phyloP scores from a whole-genome alignment of 2,888 invertebrate genomes.

The Dryomyza anilis region DNA sequence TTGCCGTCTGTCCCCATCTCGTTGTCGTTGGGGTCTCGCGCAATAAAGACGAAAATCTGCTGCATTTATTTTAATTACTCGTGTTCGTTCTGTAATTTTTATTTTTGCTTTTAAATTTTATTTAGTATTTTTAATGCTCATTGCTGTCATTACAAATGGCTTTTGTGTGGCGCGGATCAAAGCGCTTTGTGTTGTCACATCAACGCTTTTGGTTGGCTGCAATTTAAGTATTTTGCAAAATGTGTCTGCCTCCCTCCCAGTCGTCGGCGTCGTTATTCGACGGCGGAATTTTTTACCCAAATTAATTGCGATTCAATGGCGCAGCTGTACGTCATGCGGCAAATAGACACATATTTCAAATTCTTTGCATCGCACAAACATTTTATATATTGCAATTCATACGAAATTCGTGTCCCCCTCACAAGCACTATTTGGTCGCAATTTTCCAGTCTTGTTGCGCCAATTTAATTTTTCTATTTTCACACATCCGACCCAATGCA shows the following conservation, averaged over 20 bases:
- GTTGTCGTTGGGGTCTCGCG: background rate
- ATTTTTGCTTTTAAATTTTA: conserved; percentile 2
- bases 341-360: too few relatives aligned
- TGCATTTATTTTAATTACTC: too few relatives aligned
- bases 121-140: background rate
- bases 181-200: conserved; percentile 54
- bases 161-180: conserved; percentile 42
- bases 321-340: background rate
- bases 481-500: too few relatives aligned
- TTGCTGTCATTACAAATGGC: conserved; percentile 8
- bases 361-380: too few relatives aligned
- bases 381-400: too few relatives aligned
- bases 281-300: conserved; percentile 1
- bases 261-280: background rate
- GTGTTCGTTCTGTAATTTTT: too few relatives aligned
- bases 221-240: conserved; percentile 28
- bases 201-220: conserved; percentile 47
- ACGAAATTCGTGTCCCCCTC: too few relatives aligned
- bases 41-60: background rate
- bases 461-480: background rate
- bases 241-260: conserved; percentile 11
- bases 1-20: background rate
- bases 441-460: background rate
- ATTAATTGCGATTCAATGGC: conserved; percentile 7
- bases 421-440: background rate